Percentiles rank a stretch among this genome's conserved stretches.
These are phyloP conservation scores for Caenorhabditis sp. DNA, from an alignment of 2,888 invertebrate species.

Conservation along the genomic window DNA sequence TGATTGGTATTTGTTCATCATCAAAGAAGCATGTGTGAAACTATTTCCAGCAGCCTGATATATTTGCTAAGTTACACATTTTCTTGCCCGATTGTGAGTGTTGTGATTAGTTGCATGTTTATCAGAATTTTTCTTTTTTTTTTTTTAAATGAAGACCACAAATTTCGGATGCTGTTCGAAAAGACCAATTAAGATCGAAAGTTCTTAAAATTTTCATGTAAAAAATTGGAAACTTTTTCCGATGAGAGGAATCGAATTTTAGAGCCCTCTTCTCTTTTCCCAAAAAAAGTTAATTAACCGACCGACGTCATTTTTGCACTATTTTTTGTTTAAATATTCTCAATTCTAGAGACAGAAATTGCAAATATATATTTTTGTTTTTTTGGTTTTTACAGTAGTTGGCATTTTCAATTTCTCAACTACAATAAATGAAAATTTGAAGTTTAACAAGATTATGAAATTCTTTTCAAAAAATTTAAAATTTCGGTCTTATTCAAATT, in stretches of 20 bases:
- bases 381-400: background rate
- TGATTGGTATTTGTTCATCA: no score
- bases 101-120: background rate
- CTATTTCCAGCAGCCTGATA: background rate
- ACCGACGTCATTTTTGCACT: background rate
- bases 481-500: no score
- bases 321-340: background rate
- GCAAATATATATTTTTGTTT: no score
- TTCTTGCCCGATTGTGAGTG: background rate
- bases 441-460: no score
- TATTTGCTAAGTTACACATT: background rate
- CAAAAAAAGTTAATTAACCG: background rate
- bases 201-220: background rate
- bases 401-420: background rate
- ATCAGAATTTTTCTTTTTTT: background rate
- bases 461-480: no score
- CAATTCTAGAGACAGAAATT: no score
- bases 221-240: no score
- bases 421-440: background rate
- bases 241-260: no score
- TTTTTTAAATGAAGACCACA: no score
- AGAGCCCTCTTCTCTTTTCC: no score
- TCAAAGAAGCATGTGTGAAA: background rate
- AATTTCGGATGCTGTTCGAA: no score
- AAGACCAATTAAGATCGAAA: no score